Evolutionary conservation across 2,888 invertebrate genomes (phyloP), one percentile per base, ranked within the genome.

Genomic region (Acronicta alni): DNA sequence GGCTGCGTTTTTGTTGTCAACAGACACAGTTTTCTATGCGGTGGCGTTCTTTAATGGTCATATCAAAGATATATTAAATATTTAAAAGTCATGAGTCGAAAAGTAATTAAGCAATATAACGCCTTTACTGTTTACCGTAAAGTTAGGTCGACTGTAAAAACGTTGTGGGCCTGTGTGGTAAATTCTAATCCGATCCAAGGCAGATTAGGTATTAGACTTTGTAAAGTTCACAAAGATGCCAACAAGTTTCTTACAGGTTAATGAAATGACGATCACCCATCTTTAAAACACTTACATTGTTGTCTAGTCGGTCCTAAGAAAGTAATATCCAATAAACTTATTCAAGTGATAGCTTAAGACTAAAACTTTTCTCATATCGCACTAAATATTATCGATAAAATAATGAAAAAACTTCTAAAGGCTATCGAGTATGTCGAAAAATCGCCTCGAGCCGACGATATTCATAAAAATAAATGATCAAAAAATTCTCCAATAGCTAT

Each of bases 401-500:
- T 61, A 58, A 75, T 61, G 53, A 56, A 63, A 63, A 63, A 67
- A 53, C 64, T 61, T 59, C 48, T 23, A 43, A 60, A 49, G 38
- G 57, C 65, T 49, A 60, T 72, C 46, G 47, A 62, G 48, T 64
- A 57, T 61, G 67, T 65, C 66, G 46, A 57, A 60, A 74, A 57
- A 60, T 58, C 67, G 57, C 49, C 58, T 43, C 51, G 18, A 60
- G 45, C 41, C 57, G 41, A 39, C 66, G 49, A 67, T 75, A 68
- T 55, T 48, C 75, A 72, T 79, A 79, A 78, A 79, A 75, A 62
- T 60, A 70, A 75, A 78, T 62, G 77, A 67, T 65, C 57, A 44
- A 49, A 63, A 75, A 65, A 55, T 52, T 47, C 57, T 44, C 20
- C 58, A 47, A 63, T 63, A 51, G 56, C 42, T 57, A 72, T 78